Evolutionary conservation across 1,140 invertebrate species (phyloP).

Genomic region (Procambarus virginalis): DNA sequence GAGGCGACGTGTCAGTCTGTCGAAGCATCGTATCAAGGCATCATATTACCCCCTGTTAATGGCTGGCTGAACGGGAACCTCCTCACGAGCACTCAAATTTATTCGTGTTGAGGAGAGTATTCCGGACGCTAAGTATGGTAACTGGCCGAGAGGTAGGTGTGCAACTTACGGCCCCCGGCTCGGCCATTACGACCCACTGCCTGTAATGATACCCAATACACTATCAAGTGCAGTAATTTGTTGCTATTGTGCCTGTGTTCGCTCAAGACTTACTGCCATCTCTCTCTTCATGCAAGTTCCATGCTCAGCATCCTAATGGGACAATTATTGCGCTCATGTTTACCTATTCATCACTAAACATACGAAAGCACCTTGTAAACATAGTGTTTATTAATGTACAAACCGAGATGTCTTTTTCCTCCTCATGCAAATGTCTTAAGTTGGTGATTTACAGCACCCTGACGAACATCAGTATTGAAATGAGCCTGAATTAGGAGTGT

Average conservation of each 20-base stretch:
- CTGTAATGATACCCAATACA: neutral
- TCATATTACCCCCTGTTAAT: neutral
- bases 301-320: neutral
- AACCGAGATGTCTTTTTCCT: too few relatives aligned
- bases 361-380: neutral
- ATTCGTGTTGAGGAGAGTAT: conserved; percentile 3
- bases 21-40: neutral
- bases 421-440: too few relatives aligned
- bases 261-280: neutral
- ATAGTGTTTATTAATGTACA: too few relatives aligned
- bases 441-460: too few relatives aligned
- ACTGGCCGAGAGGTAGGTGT: neutral
- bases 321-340: neutral
- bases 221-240: neutral
- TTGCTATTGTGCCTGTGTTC: neutral
- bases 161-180: neutral
- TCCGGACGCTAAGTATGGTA: neutral
- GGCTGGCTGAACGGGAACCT: neutral
- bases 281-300: neutral
- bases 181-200: neutral
- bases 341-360: neutral
- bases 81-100: neutral
- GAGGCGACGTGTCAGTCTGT: neutral
- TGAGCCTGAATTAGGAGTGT: too few relatives aligned
- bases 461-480: too few relatives aligned